These are phyloP conservation scores for Sprattus sprattus DNA, from an alignment of 2,113 vertebrate species.

Conservation along the genomic window DNA sequence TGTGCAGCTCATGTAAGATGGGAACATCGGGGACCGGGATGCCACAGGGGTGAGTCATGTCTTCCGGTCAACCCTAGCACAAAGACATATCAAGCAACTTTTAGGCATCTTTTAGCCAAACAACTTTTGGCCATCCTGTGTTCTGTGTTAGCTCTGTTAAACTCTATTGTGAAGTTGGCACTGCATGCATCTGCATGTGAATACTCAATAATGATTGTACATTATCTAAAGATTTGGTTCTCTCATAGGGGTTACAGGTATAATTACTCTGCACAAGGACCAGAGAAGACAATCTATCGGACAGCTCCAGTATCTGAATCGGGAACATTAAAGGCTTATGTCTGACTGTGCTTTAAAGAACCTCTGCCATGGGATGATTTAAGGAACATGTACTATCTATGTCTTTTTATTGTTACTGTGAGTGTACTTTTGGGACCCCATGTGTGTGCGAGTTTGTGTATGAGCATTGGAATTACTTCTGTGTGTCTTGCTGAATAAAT, in stretches of 20 bases:
- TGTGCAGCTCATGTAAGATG: constrained; percentile 74
- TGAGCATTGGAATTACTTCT: background rate
- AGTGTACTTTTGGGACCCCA: background rate
- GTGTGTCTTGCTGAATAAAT: constrained; percentile 9
- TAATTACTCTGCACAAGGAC: constrained; percentile 42
- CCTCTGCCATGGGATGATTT: background rate
- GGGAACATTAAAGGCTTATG: constrained; percentile 60
- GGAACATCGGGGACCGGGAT: background rate
- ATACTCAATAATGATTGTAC: background rate
- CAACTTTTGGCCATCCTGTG: background rate
- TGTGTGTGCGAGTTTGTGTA: background rate
- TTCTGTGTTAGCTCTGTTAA: background rate
- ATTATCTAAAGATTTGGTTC: background rate
- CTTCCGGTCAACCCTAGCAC: background rate
- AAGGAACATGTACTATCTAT: background rate
- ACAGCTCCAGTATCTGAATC: constrained; percentile 45
- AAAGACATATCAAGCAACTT: background rate
- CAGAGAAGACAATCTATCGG: constrained; percentile 61
- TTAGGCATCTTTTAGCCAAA: too few species aligned
- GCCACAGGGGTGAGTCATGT: constrained; percentile 48
- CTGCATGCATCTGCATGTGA: background rate
- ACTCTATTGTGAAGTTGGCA: background rate
- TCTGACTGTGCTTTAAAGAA: constrained; percentile 38
- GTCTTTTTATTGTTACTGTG: background rate
- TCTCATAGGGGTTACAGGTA: constrained; percentile 58